These are phyloP conservation scores for Rhynchotus rufescens DNA, from an alignment of 2,797 vertebrate species.

Conservation along the genomic window DNA sequence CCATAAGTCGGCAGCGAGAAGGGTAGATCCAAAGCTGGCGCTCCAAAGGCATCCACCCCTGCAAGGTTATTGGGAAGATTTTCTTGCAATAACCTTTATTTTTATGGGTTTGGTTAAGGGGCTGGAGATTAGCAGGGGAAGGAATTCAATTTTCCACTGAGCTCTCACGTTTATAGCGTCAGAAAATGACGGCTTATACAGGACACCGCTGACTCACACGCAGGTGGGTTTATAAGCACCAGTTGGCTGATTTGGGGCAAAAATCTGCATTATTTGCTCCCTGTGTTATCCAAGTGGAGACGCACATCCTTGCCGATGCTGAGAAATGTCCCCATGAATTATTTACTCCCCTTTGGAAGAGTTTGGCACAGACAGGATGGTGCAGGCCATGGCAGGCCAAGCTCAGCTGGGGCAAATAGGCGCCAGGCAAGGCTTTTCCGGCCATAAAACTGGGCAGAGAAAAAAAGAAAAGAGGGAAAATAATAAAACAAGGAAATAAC, in stretches of 20 bases:
- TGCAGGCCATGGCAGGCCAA: background rate
- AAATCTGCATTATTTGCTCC: too few species aligned
- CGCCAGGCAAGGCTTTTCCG: background rate
- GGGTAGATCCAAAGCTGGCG: background rate
- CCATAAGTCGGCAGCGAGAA: background rate
- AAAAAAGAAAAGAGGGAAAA: background rate
- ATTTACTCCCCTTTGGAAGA: too few species aligned
- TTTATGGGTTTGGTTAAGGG: background rate
- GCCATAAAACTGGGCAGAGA: background rate
- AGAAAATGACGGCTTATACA: accelerated
- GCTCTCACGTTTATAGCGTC: accelerated
- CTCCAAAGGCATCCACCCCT: background rate
- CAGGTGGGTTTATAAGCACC: background rate
- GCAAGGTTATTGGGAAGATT: background rate
- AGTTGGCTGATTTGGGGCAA: too few species aligned
- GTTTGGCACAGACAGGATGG: too few species aligned
- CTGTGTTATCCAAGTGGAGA: too few species aligned
- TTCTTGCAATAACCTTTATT: background rate
- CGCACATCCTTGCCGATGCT: too few species aligned
- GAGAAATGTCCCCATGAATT: too few species aligned
- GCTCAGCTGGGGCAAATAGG: background rate
- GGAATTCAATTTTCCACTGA: background rate
- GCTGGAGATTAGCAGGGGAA: background rate
- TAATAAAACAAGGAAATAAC: too few species aligned
- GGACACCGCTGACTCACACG: too few species aligned